phyloP scores from a whole-genome alignment of 2,888 invertebrate genomes.

The Epirrhoe alternata region DNA sequence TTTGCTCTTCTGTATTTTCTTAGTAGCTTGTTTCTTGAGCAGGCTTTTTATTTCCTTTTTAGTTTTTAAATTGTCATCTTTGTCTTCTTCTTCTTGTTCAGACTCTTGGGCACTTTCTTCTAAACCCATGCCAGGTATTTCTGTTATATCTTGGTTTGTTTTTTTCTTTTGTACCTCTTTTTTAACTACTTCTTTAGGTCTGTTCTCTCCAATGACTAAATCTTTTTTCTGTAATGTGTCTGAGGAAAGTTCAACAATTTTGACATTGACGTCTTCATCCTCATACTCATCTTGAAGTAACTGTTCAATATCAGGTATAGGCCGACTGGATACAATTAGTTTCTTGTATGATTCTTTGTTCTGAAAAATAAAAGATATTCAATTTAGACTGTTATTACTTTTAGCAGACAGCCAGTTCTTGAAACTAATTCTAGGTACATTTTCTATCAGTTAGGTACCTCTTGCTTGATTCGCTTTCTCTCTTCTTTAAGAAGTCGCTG shows the following conservation, averaged over 20 bases:
- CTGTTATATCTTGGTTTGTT: constrained; percentile 49
- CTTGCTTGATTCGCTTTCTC: constrained; percentile 89
- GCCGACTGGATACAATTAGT: constrained; percentile 88
- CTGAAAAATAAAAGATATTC: constrained; percentile 48
- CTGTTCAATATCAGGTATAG: constrained; percentile 89
- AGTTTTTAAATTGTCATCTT: constrained; percentile 70
- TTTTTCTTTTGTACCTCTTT: constrained; percentile 52
- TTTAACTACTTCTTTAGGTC: constrained; percentile 65
- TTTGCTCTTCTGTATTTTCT: constrained; percentile 91
- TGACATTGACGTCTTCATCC: constrained; percentile 91
- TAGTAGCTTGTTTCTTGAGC: constrained; percentile 89
- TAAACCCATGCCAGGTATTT: constrained; percentile 72
- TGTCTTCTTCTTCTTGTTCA: constrained; percentile 55
- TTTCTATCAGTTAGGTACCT: constrained; percentile 72
- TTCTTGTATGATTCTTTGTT: constrained; percentile 90
- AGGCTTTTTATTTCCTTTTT: constrained; percentile 89
- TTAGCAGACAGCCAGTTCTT: too few species aligned
- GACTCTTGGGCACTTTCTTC: constrained; percentile 62
- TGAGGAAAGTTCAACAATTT: constrained; percentile 90
- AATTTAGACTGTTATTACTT: not conserved
- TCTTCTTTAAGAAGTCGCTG: constrained; percentile 90
- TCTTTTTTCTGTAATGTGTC: constrained; percentile 89
- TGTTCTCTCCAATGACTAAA: constrained; percentile 90
- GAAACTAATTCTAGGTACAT: too few species aligned
- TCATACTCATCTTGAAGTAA: constrained; percentile 89